Base-by-base conservation (phyloP, 2,888 invertebrate genomes). In the Omphaloscelis lunosa region DNA sequence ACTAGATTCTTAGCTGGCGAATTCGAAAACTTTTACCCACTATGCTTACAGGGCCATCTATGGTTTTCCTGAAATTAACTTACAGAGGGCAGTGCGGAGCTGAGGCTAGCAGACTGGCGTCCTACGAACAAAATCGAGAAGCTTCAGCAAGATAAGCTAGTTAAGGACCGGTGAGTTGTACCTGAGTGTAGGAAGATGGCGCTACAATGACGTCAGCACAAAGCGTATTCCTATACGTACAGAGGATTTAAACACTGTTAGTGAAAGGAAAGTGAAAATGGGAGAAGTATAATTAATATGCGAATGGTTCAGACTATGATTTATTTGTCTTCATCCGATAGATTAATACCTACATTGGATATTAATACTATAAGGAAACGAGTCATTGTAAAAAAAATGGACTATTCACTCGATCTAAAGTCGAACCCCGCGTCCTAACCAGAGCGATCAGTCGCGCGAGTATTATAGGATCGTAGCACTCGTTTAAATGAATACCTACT, bases 51-150 rank as follows among this genome's bases (percentile, higher is more conserved):
- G 70, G 85, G 93, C 91, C 94, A 93, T 93, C 95, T 95, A 72
- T 80, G 7, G 41, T 11, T 29, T 65, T 71, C 80, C 58, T 72
- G 63, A 69, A 45, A 73, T 53, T 79, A 62, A 56, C 67, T 92
- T 93, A 29, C 89, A 95, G 95, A 94, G 82, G 92, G 93, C 87
- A 94, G 93, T 87, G 90, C 92, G 58, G 90, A 92, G 74, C 90
- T 93, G 3, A 89, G 91, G 77, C 86, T 90, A 39, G 88, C 86
- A 48, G 86, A 77, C 53, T 89, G 89, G 89, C 85, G 83, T 56
- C 87, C 85, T 63, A 66, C 65, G 15, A 86, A 72, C 75, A 92
- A 92, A 83, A 86, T 79, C 58, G 91, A 93, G 80, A 91, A 89
- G 75, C 90, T 92, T 27, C 92, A 94, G 81, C 87, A 89, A 11